Base-by-base conservation (phyloP, 2,113 vertebrate species). In the Leuciscus idus region DNA sequence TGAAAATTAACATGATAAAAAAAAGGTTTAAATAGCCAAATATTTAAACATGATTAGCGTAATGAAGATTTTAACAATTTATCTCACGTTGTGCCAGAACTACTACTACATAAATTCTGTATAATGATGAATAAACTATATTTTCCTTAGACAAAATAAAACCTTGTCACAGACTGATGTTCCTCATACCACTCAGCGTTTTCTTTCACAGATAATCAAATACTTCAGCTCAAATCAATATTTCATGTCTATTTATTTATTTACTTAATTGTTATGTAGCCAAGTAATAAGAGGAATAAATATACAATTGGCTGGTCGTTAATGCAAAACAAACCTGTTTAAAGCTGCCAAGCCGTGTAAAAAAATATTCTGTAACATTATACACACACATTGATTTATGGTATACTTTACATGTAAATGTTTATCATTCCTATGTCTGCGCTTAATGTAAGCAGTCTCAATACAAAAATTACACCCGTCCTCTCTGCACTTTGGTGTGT, bases 211-310 rank as follows among this genome's bases (percentile, higher is more conserved):
- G 19, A 72, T 72, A 43, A 43, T 39, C 33, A 61, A 61, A 26
- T 11, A n/a, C n/a, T 55, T 55, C 59, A 73, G 70, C 21, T 73
- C 36, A 72, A 73, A 39, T 73, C 36, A 43, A 73, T n/a, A 73
- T 43, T n/a, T 43, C 2, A 23, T 23, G 19, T 72, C 68, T 12
- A 73, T 43, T 43, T 73, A 73, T 19, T 43, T 73, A 43, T 19
- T n/a, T 23, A 72, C 0, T 43, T 12, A 11, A 73, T 6, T 43
- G 19, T 9, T 39, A 73, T 73, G 36, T n/a, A 43, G 19, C 21
- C 10, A 73, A 43, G 21, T n/a, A 73, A 46, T 46, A 73, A 43
- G 70, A 10, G 0, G 21, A 21, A 23, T 13, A 13, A 43, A 43
- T 73, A 36, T 73, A 43, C 19, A 72, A 23, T 73, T 10, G 11